Percentiles rank a stretch among this genome's conserved stretches.
These are phyloP conservation scores for Ictidomys tridecemlineatus DNA, from an alignment of 2,113 vertebrate species.

Conservation along the genomic window DNA sequence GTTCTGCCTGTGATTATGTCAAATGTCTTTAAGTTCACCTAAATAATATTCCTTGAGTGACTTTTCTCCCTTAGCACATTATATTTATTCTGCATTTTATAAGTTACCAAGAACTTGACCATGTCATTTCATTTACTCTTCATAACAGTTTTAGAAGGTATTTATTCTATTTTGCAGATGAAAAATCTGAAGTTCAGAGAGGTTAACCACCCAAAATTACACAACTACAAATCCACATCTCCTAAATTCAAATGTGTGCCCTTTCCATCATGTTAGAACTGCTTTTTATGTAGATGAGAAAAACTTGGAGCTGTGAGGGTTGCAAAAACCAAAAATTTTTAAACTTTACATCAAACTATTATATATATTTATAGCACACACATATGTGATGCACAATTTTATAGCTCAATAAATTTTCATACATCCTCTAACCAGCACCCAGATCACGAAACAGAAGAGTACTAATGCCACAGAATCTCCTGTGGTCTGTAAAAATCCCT, in stretches of 20 bases:
- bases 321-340: not conserved
- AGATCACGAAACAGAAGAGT: not conserved
- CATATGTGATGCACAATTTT: not conserved
- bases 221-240: not conserved
- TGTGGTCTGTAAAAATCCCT: not conserved
- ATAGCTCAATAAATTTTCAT: not conserved
- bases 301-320: not conserved
- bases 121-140: conserved; percentile 17
- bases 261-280: not conserved
- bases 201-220: not conserved
- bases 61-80: not conserved
- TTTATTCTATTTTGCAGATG: not conserved
- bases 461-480: not conserved
- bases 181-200: not conserved
- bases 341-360: not conserved
- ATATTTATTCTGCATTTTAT: not conserved
- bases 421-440: not conserved
- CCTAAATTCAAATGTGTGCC: not conserved
- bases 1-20: not conserved
- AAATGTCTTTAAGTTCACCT: not conserved
- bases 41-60: not conserved
- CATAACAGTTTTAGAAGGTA: not conserved
- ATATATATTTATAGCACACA: not conserved
- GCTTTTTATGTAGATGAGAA: not conserved
- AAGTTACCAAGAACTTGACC: not conserved